Evolutionary conservation across 1,140 invertebrate species (phyloP).

Genomic region (Brachionus plicatilis): DNA sequence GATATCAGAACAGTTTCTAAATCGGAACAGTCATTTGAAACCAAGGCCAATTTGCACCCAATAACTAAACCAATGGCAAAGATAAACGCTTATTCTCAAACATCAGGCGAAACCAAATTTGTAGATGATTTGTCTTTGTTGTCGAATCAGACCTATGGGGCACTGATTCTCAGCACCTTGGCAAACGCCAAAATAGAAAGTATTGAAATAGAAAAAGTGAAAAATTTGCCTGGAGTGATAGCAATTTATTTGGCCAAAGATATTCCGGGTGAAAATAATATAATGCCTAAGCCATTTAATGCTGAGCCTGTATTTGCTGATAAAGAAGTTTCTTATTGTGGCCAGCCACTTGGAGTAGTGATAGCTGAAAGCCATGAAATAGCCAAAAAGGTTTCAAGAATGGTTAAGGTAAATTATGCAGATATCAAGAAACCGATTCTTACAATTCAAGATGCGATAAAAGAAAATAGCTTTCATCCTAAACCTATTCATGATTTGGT

Average conservation of each 20-base stretch:
- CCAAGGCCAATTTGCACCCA: not conserved
- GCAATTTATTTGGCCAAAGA: conserved; percentile 49
- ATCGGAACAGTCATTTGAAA: conserved; percentile 1
- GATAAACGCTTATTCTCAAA: conserved; percentile 33
- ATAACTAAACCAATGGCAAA: conserved; percentile 24
- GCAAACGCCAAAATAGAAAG: conserved; percentile 49
- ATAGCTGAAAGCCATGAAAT: conserved; percentile 61
- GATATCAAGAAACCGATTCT: conserved; percentile 59
- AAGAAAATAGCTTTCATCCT: conserved; percentile 50
- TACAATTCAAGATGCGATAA: conserved; percentile 62
- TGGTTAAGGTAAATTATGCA: conserved; percentile 63
- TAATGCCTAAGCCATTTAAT: conserved; percentile 24
- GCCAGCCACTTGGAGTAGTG: conserved; percentile 68
- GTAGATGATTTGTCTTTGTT: conserved; percentile 17
- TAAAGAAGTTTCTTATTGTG: conserved; percentile 52
- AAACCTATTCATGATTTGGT: conserved; percentile 44
- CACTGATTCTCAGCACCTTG: conserved; percentile 42
- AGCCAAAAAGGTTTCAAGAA: conserved; percentile 62
- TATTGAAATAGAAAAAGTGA: conserved; percentile 42
- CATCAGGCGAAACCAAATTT: conserved; percentile 31
- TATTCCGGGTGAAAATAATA: conserved; percentile 49
- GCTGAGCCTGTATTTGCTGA: conserved; percentile 30
- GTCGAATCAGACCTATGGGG: conserved; percentile 6
- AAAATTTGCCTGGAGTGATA: conserved; percentile 46
- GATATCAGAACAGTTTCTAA: not conserved